phyloP scores from a whole-genome alignment of 2,797 vertebrate genomes.

The Psittacula echo region DNA sequence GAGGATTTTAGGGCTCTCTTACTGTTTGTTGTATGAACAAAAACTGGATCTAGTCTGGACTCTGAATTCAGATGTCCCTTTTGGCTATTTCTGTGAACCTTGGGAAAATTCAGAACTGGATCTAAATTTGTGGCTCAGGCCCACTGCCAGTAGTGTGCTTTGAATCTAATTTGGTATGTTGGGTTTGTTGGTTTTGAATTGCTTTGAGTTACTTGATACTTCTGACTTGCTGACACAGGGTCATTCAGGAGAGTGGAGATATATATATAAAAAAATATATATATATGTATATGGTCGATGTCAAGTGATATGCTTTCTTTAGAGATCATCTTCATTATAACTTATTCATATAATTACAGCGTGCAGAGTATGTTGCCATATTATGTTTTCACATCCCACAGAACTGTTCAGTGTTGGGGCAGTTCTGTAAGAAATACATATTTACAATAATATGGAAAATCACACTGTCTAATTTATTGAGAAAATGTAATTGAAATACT shows the following conservation, averaged over 20 bases:
- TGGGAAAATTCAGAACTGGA: constrained; percentile 41
- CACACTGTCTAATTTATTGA: neutral
- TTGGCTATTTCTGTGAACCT: constrained; percentile 18
- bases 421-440: neutral
- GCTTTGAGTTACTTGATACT: constrained; percentile 67
- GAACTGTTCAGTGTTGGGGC: neutral
- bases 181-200: constrained; percentile 68
- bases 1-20: neutral
- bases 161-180: constrained; percentile 55
- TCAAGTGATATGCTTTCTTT: constrained; percentile 61
- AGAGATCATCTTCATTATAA: constrained; percentile 36
- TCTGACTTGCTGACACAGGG: constrained; percentile 53
- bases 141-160: neutral
- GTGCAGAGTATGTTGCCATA: neutral
- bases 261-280: neutral
- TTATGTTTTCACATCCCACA: neutral
- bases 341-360: constrained; percentile 37
- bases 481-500: neutral
- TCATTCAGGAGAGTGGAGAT: constrained; percentile 16
- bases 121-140: constrained; percentile 49
- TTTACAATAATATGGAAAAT: neutral
- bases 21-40: neutral
- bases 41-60: neutral
- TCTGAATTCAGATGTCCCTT: neutral
- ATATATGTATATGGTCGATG: constrained; percentile 27